phyloP scores from a whole-genome alignment of 1,140 invertebrate species.

The Delia radicum region DNA sequence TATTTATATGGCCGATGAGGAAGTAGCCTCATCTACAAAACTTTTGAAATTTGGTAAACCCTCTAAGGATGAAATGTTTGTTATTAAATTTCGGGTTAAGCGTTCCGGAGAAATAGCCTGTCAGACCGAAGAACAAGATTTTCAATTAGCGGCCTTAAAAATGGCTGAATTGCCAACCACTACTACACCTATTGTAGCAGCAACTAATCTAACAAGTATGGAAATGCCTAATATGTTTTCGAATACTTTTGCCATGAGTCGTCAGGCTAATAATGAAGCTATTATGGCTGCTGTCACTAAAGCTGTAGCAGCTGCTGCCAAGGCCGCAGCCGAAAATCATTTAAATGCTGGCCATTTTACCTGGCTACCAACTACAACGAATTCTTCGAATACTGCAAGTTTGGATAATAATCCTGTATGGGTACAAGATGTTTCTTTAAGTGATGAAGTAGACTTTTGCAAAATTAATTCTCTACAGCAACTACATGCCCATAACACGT shows the following conservation, averaged over 20 bases:
- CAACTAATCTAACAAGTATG: neutral
- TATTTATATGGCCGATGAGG: conserved; percentile 32
- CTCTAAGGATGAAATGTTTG: neutral
- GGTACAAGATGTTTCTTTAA: neutral
- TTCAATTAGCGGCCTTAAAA: conserved; percentile 1
- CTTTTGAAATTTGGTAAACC: neutral
- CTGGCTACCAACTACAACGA: neutral
- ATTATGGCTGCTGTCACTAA: conserved; percentile 12
- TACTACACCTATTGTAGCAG: neutral
- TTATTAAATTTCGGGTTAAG: conserved; percentile 25
- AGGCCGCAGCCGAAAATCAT: conserved; percentile 16
- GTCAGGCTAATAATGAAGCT: conserved; percentile 14
- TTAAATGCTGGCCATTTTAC: neutral
- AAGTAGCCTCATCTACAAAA: conserved; percentile 30
- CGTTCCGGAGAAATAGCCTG: conserved; percentile 24
- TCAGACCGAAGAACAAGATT: conserved; percentile 25
- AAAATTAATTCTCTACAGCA: neutral
- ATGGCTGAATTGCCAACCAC: neutral
- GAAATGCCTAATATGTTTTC: neutral
- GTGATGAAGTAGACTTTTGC: conserved; percentile 26
- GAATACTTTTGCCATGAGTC: conserved; percentile 23
- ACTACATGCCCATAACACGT: too few relatives aligned
- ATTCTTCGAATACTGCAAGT: neutral
- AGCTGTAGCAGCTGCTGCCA: conserved; percentile 21
- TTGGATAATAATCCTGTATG: neutral